Conservation (phyloP, 2,888 invertebrate species). For the Heliconius sara region DNA sequence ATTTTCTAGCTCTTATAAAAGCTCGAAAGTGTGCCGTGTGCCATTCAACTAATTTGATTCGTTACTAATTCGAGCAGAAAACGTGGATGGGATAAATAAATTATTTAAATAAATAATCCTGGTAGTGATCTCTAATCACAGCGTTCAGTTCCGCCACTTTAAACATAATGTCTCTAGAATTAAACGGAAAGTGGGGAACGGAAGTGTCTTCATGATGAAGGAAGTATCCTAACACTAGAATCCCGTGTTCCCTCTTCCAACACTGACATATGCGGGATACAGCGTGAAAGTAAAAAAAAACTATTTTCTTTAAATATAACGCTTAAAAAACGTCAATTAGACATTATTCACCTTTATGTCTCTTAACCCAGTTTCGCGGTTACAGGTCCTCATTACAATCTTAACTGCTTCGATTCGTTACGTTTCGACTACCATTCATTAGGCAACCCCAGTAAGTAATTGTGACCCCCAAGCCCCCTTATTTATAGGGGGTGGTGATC, state of each 20-base stretch:
- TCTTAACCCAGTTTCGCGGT: slow-evolving; percentile 24
- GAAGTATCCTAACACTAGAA: neutral
- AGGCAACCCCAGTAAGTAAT: slow-evolving; percentile 49
- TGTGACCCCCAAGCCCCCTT: slow-evolving; percentile 45
- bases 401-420: slow-evolving; percentile 52
- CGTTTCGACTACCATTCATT: slow-evolving; percentile 50
- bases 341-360: neutral
- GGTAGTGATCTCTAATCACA: neutral
- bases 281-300: too few species aligned
- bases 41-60: too few species aligned
- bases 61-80: too few species aligned
- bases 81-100: too few species aligned
- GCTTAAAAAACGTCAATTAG: neutral
- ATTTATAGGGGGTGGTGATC: slow-evolving; percentile 46
- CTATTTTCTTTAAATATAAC: neutral
- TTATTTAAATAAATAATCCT: neutral
- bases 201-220: neutral
- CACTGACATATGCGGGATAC: neutral
- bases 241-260: neutral
- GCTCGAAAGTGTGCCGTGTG: too few species aligned
- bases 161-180: neutral
- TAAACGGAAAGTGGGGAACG: neutral
- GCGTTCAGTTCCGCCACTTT: neutral
- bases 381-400: slow-evolving; percentile 41
- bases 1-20: too few species aligned